These are phyloP conservation scores for Phytoseiulus persimilis DNA, from an alignment of 2,888 invertebrate species.

Conservation along the genomic window DNA sequence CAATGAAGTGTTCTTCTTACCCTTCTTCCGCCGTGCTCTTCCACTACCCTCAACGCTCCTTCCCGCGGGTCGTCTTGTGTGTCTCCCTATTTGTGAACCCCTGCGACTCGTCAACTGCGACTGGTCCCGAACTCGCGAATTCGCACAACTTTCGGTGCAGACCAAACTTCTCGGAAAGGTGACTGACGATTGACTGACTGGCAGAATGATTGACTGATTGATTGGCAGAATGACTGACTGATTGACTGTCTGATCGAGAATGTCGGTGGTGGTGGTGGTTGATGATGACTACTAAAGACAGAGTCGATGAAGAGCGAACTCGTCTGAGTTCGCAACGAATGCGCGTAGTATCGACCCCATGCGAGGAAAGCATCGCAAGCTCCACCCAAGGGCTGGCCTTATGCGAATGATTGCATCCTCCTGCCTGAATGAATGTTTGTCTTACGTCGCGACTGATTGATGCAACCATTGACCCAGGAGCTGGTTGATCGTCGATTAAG, in stretches of 20 bases:
- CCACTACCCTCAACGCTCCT: neutral
- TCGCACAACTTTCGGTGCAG: neutral
- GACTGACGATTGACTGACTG: slow-evolving; percentile 16
- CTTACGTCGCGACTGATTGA: neutral
- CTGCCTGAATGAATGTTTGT: neutral
- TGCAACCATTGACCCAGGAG: neutral
- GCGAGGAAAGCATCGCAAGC: neutral
- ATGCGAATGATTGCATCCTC: neutral
- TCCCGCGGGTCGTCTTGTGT: neutral
- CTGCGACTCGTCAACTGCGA: neutral
- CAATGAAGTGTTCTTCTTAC: neutral
- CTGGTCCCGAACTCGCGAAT: neutral
- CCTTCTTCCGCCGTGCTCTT: neutral
- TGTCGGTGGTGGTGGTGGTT: neutral
- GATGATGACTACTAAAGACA: neutral
- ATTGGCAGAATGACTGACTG: neutral
- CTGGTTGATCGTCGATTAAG: neutral
- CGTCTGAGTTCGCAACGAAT: neutral
- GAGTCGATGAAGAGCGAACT: neutral
- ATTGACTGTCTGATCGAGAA: neutral
- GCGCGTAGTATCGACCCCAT: neutral
- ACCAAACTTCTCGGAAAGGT: slow-evolving; percentile 38
- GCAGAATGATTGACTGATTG: neutral
- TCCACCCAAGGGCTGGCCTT: neutral
- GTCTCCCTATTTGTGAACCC: neutral